Evolutionary conservation across 2,888 invertebrate species (phyloP), one percentile per base, ranked within the genome.

Genomic region (Ptychoptera albimana): DNA sequence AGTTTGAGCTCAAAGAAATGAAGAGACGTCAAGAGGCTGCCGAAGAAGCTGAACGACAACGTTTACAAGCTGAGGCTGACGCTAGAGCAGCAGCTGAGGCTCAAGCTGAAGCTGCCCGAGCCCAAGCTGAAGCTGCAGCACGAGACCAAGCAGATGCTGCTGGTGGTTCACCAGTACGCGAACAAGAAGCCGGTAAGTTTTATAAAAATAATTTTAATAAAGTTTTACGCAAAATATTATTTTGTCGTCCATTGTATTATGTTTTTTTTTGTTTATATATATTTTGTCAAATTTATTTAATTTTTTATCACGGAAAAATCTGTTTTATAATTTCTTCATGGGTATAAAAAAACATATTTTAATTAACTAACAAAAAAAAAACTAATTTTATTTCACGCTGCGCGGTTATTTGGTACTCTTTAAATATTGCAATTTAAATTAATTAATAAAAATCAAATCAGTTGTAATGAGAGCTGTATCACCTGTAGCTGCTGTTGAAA

Each of bases 1-100:
- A 96, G 94, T 94, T 88, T 73, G 96, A 96, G 75, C 76, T 96
- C 70, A 89, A 91, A 70, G 94, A 97, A 71, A 77, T 89, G 71
- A 87, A 88, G 69, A 77, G 87, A 57, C 77, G 85, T 51, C 82
- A 87, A 63, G 86, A 88, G 59, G 80, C 83, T 51, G 84, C 83
- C 31, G 84, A 87, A 57, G 82, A 85, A 54, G 83, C 83, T 1
- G 85, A 85, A 61, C 75, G 82, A 49, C 78, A 79, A 54, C 72
- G 77, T 50, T 70, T 74, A 51, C 75, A 75, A 46, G 66, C 68
- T 50, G 65, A 66, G 50, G 62, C 66, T 50, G 71, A 70, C 49
- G 69, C 69, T 39, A 62, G 66, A 51, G 69, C 68, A 47, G 69
- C 68, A 8, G 64, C 68, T 2, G 78, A 76, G 56, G 71, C 74